Evolutionary conservation across 2,797 vertebrate species (phyloP).

Genomic region (Eidolon dupreanum): DNA sequence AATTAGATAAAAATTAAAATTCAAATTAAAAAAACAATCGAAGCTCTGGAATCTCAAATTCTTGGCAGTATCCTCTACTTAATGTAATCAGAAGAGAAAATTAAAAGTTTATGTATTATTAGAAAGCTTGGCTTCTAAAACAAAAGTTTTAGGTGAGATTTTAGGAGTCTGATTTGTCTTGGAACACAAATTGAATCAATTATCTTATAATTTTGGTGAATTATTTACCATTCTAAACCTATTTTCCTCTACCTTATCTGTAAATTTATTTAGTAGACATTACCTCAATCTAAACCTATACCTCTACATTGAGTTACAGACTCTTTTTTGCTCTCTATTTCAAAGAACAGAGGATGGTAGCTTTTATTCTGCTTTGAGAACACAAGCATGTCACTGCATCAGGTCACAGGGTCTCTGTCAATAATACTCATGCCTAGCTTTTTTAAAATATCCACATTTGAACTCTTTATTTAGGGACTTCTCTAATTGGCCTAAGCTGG

Average conservation of each 20-base stretch:
- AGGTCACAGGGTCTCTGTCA: not conserved
- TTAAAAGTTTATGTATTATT: not conserved
- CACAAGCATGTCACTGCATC: not conserved
- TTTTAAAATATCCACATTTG: not conserved
- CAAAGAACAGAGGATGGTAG: not conserved
- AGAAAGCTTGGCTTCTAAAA: not conserved
- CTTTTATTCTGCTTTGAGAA: not conserved
- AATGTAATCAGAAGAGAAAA: not conserved
- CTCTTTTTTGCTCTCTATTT: not conserved
- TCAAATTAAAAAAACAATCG: not conserved
- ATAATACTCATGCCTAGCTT: not conserved
- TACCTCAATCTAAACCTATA: not conserved
- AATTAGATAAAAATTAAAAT: conserved; percentile 1
- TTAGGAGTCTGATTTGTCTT: not conserved
- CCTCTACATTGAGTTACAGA: not conserved
- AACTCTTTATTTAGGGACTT: not conserved
- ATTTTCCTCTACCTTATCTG: not conserved
- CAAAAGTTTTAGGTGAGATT: not conserved
- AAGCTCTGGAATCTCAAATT: not conserved
- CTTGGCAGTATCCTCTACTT: not conserved
- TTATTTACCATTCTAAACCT: not conserved
- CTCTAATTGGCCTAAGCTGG: not conserved
- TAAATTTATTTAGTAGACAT: not conserved
- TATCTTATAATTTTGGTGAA: not conserved
- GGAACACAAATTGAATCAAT: not conserved